Percentiles rank a stretch among this genome's conserved stretches.
Evolutionary conservation across 2,888 invertebrate genomes (phyloP).

Genomic region (Glomeris marginata): DNA sequence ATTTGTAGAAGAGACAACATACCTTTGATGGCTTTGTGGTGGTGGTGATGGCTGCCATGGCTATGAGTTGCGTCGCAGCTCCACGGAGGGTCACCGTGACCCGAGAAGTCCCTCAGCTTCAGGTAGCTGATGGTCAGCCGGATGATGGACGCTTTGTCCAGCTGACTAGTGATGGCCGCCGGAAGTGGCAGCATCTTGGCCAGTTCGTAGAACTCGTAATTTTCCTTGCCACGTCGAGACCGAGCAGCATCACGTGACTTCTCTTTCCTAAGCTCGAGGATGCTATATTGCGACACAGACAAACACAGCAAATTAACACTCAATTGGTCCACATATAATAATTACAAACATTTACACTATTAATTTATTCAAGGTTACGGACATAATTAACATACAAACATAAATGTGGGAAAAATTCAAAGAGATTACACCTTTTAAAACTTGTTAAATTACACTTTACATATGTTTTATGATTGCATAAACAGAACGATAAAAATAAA

Average conservation of each 20-base stretch:
- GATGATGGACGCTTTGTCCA: conserved; percentile 93
- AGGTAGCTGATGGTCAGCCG: conserved; percentile 91
- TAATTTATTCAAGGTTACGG: too few species aligned
- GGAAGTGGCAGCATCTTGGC: conserved; percentile 45
- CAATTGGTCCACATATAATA: too few species aligned
- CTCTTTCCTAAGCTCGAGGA: conserved; percentile 82
- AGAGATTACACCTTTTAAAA: too few species aligned
- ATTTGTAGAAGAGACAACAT: conserved; percentile 4
- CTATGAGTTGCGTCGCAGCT: conserved; percentile 46
- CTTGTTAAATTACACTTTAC: too few species aligned
- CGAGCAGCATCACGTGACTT: conserved; percentile 86
- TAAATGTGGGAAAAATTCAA: too few species aligned
- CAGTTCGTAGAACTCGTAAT: conserved; percentile 90
- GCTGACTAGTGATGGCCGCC: conserved; percentile 68
- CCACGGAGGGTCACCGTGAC: conserved; percentile 95
- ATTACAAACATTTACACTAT: too few species aligned
- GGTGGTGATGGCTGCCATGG: neutral
- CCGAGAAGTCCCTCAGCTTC: conserved; percentile 84
- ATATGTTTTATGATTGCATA: too few species aligned
- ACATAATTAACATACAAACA: too few species aligned
- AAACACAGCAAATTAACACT: too few species aligned
- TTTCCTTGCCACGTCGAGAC: conserved; percentile 82
- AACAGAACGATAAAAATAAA: too few species aligned
- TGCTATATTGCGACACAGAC: conserved; percentile 43
- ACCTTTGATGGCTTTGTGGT: conserved; percentile 19